Base-by-base conservation (phyloP, 1,140 invertebrate genomes). In the Leguminivora glycinivorella region DNA sequence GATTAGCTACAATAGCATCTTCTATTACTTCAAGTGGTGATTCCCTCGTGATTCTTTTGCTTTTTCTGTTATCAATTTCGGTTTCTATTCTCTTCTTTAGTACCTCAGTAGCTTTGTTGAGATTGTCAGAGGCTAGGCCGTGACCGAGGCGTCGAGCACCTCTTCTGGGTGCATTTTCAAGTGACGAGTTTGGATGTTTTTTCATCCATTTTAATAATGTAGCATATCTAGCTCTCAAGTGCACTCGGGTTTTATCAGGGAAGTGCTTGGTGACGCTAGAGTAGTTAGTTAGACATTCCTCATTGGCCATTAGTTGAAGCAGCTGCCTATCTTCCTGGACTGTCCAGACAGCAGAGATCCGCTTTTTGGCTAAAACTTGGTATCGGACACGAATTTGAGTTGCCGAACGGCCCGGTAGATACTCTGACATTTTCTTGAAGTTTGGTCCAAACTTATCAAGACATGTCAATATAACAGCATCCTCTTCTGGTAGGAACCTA, bases 401-500 rank as follows among this genome's bases (percentile, higher is more conserved):
- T 14, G 75, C 29, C 1, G 87, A 89, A 0, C 89, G 78, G 0
- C 88, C 86, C n/a, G 85, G 83, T 17, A 91, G 43, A 68, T 75
- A 89, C 43, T 80, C 74, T n/a, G 72, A 63, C 71, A 89, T 84
- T 72, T 76, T 85, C 47, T 75, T 83, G 69, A 94, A 95, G 77
- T 95, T 92, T 0, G 75, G 78, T 1, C 95, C 95, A 86, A 93
- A 95, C 71, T 94, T 93, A 9, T 92, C 83, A 0, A 94, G 89
- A 69, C 93, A 93, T n/a, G 93, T 88, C 4, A 93, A 74, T 2
- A 96, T 84, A 17, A 93, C 87, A 7, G 93, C 76, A 79, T 95
- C 94, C 85, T 96, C 95, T 69, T 93, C 93, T 7, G 84, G 70
- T 0, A 93, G 92, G 77, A 95, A 95, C 75, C 92, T 88, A 5